phyloP scores from a whole-genome alignment of 1,140 invertebrate genomes.

The Drosophila obscura region DNA sequence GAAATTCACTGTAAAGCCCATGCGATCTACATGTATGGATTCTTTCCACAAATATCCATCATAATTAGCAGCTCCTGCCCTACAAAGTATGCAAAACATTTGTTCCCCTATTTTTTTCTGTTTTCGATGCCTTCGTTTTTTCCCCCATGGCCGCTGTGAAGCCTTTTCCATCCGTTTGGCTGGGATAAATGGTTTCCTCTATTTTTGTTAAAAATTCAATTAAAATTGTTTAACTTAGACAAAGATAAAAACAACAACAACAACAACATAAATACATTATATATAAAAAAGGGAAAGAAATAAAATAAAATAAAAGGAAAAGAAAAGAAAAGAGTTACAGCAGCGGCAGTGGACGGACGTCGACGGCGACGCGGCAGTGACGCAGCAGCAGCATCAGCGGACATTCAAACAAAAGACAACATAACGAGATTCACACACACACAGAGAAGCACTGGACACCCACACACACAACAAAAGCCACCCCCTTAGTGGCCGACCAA shows the following conservation, averaged over 20 bases:
- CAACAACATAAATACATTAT: constrained; percentile 63
- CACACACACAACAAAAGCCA: constrained; percentile 45
- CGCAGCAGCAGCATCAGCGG: constrained; percentile 41
- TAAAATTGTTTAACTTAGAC: constrained; percentile 74
- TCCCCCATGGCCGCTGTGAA: neutral
- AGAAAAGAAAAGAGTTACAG: constrained; percentile 63
- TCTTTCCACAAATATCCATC: too few species aligned
- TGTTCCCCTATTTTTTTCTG: constrained; percentile 5
- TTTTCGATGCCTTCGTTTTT: neutral
- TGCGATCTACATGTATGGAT: too few species aligned
- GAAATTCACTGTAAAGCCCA: too few species aligned
- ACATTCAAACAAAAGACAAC: constrained; percentile 79
- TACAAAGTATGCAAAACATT: too few species aligned
- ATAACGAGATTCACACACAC: constrained; percentile 75
- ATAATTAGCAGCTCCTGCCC: too few species aligned
- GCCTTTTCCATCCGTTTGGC: too few species aligned
- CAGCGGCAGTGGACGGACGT: constrained; percentile 21
- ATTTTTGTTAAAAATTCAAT: constrained; percentile 77
- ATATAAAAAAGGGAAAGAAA: constrained; percentile 61
- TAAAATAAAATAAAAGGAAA: constrained; percentile 44
- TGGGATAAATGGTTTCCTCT: constrained; percentile 60
- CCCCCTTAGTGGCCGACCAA: constrained; percentile 27
- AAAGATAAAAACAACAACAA: constrained; percentile 15
- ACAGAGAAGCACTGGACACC: constrained; percentile 16
- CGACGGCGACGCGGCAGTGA: constrained; percentile 43